Conservation (phyloP, 30 jellyfish, hydroid and myxozoan genomes). For the Clytia hemisphaerica region DNA sequence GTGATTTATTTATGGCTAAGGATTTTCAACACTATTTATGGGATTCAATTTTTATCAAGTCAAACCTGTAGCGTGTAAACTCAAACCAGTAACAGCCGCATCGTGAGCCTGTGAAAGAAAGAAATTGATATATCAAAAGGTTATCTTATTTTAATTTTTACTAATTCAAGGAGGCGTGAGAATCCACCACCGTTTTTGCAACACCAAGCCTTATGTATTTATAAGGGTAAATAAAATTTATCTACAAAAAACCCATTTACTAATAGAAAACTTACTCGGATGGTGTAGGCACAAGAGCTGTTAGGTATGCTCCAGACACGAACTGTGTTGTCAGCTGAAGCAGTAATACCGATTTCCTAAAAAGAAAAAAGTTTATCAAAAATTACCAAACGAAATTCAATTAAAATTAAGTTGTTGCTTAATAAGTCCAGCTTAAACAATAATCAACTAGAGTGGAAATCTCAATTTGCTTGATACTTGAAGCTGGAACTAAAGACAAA, state of each 20-base stretch:
- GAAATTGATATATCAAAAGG: neutral
- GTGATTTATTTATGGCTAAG: too few relatives aligned
- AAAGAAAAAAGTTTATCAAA: neutral
- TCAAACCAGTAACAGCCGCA: constrained; percentile 85
- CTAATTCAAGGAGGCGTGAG: too few relatives aligned
- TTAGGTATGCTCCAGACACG: constrained; percentile 92
- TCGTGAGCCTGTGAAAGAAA: constrained; percentile 80
- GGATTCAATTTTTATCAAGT: neutral
- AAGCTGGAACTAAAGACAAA: neutral
- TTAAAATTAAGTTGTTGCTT: neutral
- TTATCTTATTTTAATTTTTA: neutral
- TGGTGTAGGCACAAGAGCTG: constrained; percentile 80
- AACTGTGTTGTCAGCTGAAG: constrained; percentile 91
- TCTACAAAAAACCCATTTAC: neutral
- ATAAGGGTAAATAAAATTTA: neutral
- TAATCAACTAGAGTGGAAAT: neutral
- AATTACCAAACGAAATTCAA: neutral
- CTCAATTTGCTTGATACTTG: neutral
- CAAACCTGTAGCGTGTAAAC: constrained; percentile 96
- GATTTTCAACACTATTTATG: neutral
- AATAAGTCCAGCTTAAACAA: neutral
- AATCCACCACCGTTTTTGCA: too few relatives aligned
- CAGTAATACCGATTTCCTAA: constrained; percentile 93
- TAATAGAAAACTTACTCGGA: constrained; percentile 47
- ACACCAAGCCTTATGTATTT: neutral